A percentile compares a stretch with the other conserved stretches of the same genome.
These are phyloP conservation scores for Pterois miles DNA, from an alignment of 2,797 vertebrate genomes.

Conservation along the genomic window DNA sequence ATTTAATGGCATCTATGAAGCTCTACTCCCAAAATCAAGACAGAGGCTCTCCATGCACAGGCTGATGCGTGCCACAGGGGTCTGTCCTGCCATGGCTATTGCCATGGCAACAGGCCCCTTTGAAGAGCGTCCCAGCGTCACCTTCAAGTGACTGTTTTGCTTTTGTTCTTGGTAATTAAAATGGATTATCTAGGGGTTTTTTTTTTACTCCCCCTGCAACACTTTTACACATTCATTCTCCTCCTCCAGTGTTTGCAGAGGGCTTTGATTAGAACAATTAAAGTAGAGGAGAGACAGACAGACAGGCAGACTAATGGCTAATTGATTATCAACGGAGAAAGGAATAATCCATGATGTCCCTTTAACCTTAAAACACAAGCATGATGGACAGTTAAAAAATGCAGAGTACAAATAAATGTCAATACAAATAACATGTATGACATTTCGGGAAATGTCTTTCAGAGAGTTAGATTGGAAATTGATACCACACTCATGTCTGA, in stretches of 20 bases:
- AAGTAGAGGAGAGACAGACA: constrained; percentile 10
- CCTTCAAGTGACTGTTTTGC: constrained; percentile 64
- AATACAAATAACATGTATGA: background rate
- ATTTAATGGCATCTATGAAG: constrained; percentile 7
- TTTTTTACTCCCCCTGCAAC: background rate
- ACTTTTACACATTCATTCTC: constrained; percentile 27
- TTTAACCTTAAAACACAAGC: constrained; percentile 2
- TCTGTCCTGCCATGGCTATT: constrained; percentile 46
- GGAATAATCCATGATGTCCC: constrained; percentile 1
- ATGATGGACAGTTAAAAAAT: background rate
- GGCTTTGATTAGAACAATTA: constrained; percentile 44
- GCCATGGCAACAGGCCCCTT: constrained; percentile 61
- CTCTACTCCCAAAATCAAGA: background rate
- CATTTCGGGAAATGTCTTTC: background rate
- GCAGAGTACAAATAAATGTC: too few species aligned
- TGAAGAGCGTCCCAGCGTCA: constrained; percentile 50
- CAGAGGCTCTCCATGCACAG: background rate
- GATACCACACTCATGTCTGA: too few species aligned
- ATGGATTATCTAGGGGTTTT: constrained; percentile 52
- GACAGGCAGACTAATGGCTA: background rate
- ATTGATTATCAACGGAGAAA: constrained; percentile 34
- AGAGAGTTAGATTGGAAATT: too few species aligned
- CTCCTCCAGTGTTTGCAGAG: constrained; percentile 27
- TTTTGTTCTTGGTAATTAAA: constrained; percentile 77
- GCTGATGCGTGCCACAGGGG: constrained; percentile 38